Percentiles rank a stretch among this genome's conserved stretches.
phyloP scores from a whole-genome alignment of 2,797 vertebrate genomes.

The Tragelaphus eurycerus region DNA sequence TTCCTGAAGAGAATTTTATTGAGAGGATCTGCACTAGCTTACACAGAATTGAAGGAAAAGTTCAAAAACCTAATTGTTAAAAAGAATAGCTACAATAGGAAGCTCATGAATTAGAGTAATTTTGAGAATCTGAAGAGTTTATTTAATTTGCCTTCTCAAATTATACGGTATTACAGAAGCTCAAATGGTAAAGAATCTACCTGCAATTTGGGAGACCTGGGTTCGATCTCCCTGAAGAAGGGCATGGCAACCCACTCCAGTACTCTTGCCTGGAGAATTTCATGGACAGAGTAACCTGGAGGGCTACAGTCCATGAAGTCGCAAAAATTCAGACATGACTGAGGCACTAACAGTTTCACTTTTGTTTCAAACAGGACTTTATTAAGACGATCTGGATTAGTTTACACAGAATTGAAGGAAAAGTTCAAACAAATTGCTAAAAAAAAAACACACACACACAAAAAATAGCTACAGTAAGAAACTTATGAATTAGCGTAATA shows the following conservation, averaged over 20 bases:
- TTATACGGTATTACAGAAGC: not conserved
- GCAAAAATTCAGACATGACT: not conserved
- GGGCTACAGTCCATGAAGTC: not conserved
- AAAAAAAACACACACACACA: not conserved
- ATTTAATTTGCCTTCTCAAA: not conserved
- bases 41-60: not conserved
- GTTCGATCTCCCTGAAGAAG: not conserved
- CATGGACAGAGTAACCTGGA: not conserved
- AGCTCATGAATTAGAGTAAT: not conserved
- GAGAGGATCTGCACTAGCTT: not conserved
- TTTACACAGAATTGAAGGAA: not conserved
- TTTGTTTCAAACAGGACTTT: not conserved
- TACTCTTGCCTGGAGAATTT: not conserved
- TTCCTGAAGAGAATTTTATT: not conserved
- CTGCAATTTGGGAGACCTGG: not conserved
- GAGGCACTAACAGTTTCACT: not conserved
- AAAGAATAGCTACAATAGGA: not conserved
- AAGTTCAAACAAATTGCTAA: not conserved
- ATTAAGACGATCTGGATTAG: not conserved
- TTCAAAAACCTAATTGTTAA: not conserved
- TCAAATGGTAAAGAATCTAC: not conserved
- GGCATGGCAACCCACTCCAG: not conserved
- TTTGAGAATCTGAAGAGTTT: not conserved
- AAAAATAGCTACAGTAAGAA: not conserved
- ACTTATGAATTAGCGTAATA: not conserved